Conservation (phyloP, 1,140 invertebrate genomes). For the Paracyclopina nana region DNA sequence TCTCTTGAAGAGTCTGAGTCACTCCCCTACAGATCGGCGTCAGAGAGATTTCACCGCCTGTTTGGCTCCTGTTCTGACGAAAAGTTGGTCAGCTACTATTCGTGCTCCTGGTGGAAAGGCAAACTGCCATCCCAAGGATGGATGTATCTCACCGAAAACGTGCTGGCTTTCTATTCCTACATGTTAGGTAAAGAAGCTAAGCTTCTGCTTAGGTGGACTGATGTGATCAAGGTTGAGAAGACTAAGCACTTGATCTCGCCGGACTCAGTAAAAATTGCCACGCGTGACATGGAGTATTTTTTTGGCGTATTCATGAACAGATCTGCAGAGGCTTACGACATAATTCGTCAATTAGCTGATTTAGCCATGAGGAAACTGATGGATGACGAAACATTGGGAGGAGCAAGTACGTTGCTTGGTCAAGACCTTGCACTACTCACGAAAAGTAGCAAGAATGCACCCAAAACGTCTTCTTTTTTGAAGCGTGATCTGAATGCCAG, state of each 20-base stretch:
- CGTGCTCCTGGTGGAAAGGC: slow-evolving; percentile 72
- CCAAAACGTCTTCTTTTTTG: slow-evolving; percentile 64
- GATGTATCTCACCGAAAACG: slow-evolving; percentile 85
- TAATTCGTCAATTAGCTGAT: slow-evolving; percentile 89
- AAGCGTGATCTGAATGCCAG: slow-evolving; percentile 86
- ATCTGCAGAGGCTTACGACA: slow-evolving; percentile 53
- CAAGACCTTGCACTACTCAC: slow-evolving; percentile 26
- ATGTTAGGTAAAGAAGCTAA: slow-evolving; percentile 76
- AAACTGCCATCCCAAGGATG: slow-evolving; percentile 80
- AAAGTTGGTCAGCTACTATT: slow-evolving; percentile 26
- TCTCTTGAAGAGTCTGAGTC: slow-evolving; percentile 51
- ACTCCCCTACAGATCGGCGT: slow-evolving; percentile 52
- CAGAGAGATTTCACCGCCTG: slow-evolving; percentile 63
- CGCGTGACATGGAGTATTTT: slow-evolving; percentile 55
- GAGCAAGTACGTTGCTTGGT: too few species aligned
- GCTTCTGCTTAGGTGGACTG: slow-evolving; percentile 55
- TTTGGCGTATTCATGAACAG: slow-evolving; percentile 79
- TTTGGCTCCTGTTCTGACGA: slow-evolving; percentile 54
- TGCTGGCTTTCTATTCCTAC: slow-evolving; percentile 87
- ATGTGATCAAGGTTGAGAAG: slow-evolving; percentile 48
- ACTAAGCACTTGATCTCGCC: slow-evolving; percentile 55
- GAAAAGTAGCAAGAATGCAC: slow-evolving; percentile 46
- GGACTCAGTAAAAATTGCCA: slow-evolving; percentile 62
- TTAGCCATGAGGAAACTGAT: slow-evolving; percentile 58
- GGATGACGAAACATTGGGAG: slow-evolving; percentile 29